phyloP scores from a whole-genome alignment of 2,888 invertebrate species.

The Agrotis ipsilon region DNA sequence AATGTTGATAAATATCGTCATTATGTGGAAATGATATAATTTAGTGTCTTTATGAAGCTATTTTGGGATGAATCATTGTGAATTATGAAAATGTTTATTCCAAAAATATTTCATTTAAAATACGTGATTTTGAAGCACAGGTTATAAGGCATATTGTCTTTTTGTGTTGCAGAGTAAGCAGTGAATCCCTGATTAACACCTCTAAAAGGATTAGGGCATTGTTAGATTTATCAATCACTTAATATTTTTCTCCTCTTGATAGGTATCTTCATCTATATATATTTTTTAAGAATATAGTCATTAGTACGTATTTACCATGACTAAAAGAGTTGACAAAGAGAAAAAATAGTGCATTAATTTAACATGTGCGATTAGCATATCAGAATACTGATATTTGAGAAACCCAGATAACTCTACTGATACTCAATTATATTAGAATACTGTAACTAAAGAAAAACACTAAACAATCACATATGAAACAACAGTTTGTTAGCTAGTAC shows the following conservation, averaged over 20 bases:
- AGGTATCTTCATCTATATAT: no score
- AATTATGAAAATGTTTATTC: neutral
- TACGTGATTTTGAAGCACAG: neutral
- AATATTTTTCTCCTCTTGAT: no score
- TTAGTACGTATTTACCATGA: neutral
- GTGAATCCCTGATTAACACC: neutral
- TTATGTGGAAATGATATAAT: neutral
- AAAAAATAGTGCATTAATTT: conserved; percentile 15
- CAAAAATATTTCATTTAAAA: neutral
- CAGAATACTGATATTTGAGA: neutral
- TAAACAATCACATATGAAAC: conserved; percentile 35
- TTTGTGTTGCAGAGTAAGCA: neutral
- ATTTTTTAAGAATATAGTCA: neutral
- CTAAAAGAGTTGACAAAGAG: neutral
- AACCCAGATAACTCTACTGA: neutral
- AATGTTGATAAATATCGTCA: conserved; percentile 30
- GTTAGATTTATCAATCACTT: no score
- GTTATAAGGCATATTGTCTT: neutral
- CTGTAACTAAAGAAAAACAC: conserved; percentile 19
- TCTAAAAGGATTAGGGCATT: neutral
- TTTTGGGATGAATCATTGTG: neutral
- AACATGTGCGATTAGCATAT: conserved; percentile 28
- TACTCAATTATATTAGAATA: neutral
- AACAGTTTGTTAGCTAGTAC: conserved; percentile 45
- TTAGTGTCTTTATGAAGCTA: conserved; percentile 2